Evolutionary conservation across 2,113 vertebrate genomes (phyloP).

Genomic region (Columbina picui): DNA sequence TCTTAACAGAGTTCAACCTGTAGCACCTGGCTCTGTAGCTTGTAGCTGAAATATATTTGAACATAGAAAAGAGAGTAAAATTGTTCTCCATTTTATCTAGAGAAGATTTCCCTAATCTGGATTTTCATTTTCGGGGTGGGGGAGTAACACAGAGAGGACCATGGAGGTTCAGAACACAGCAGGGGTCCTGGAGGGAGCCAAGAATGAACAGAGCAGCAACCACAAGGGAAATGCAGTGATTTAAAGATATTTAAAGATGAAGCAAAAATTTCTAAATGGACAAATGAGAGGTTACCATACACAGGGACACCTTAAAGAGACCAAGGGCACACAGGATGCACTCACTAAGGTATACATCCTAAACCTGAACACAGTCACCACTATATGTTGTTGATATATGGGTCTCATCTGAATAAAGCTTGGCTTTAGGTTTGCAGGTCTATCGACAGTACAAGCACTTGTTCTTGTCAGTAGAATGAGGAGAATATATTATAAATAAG

Average conservation of each 20-base stretch:
- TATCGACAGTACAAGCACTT: background rate
- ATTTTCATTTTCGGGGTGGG: background rate
- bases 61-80: background rate
- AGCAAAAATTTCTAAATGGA: background rate
- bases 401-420: background rate
- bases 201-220: background rate
- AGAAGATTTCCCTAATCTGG: background rate
- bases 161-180: background rate
- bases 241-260: background rate
- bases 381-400: background rate
- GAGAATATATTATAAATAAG: background rate
- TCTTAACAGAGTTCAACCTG: background rate
- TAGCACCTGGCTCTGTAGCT: background rate
- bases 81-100: background rate
- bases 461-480: background rate
- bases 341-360: background rate
- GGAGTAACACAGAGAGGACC: background rate
- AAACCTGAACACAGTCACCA: background rate
- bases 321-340: background rate
- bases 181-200: background rate
- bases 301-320: background rate
- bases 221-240: background rate
- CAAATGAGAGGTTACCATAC: background rate
- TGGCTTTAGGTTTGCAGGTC: background rate
- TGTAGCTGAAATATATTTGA: background rate